Percentiles rank a stretch among this genome's conserved stretches.
phyloP scores from a whole-genome alignment of 2,797 vertebrate genomes.

The Sebastes diaconus region DNA sequence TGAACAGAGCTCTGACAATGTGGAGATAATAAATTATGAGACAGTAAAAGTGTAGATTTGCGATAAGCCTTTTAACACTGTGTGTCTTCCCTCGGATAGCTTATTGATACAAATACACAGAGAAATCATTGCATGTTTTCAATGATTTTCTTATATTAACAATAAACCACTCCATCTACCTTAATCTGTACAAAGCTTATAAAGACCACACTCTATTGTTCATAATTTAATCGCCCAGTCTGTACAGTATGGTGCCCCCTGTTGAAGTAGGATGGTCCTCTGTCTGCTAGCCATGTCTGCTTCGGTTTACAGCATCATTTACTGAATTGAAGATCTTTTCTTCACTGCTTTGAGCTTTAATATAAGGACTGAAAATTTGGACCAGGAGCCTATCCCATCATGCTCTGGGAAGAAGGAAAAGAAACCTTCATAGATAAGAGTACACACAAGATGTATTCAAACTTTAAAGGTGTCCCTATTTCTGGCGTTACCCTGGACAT shows the following conservation, averaged over 20 bases:
- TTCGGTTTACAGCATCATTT: background rate
- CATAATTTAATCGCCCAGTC: background rate
- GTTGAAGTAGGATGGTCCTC: background rate
- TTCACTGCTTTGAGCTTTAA: background rate
- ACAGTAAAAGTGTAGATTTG: background rate
- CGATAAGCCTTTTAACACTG: background rate
- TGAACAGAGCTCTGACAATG: background rate
- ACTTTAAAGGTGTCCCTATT: background rate
- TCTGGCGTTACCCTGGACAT: background rate
- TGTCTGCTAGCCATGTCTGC: background rate
- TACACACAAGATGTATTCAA: background rate
- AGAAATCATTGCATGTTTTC: background rate
- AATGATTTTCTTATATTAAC: background rate
- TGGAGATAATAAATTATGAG: constrained; percentile 3
- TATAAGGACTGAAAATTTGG: background rate
- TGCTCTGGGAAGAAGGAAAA: background rate
- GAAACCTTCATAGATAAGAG: background rate
- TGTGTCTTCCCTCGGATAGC: background rate
- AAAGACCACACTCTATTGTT: background rate
- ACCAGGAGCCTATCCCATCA: background rate
- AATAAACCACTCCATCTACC: background rate
- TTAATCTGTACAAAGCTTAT: background rate
- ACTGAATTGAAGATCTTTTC: background rate
- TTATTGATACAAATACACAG: background rate
- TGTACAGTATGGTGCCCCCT: constrained; percentile 6